These are phyloP conservation scores for Ranitomeya variabilis DNA, from an alignment of 2,113 vertebrate genomes.

Conservation along the genomic window DNA sequence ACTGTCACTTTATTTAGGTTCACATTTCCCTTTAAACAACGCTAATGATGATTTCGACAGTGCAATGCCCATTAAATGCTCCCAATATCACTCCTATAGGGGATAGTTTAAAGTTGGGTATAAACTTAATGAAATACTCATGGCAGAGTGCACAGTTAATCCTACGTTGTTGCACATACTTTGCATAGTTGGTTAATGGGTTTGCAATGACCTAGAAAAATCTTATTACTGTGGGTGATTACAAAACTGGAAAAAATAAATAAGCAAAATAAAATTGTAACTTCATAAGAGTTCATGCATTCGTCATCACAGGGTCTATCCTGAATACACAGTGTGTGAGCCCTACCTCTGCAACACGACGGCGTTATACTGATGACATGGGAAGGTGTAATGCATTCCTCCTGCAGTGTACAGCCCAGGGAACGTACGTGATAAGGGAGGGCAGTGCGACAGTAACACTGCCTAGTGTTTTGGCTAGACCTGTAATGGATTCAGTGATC, in stretches of 20 bases:
- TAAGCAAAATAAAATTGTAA: neutral
- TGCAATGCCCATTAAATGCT: neutral
- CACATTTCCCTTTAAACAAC: neutral
- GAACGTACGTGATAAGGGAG: neutral
- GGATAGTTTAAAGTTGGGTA: neutral
- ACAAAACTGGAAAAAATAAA: neutral
- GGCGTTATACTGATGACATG: neutral
- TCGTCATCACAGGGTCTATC: neutral
- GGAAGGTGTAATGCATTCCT: constrained; percentile 1
- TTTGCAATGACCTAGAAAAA: neutral
- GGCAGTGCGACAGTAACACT: neutral
- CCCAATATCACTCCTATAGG: neutral
- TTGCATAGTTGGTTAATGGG: constrained; percentile 38
- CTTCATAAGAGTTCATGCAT: neutral
- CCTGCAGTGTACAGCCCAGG: neutral
- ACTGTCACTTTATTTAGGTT: neutral
- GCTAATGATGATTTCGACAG: neutral
- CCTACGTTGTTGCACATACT: constrained; percentile 2
- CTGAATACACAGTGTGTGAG: neutral
- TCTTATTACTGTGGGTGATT: neutral
- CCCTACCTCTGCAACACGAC: neutral
- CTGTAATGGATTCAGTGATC: neutral
- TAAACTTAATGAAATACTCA: neutral
- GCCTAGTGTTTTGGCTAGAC: neutral
- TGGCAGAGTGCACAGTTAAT: neutral